Percentiles rank a stretch among this genome's conserved stretches.
Conservation (phyloP, 2,888 invertebrate genomes). For the Nomada goodeniana region DNA sequence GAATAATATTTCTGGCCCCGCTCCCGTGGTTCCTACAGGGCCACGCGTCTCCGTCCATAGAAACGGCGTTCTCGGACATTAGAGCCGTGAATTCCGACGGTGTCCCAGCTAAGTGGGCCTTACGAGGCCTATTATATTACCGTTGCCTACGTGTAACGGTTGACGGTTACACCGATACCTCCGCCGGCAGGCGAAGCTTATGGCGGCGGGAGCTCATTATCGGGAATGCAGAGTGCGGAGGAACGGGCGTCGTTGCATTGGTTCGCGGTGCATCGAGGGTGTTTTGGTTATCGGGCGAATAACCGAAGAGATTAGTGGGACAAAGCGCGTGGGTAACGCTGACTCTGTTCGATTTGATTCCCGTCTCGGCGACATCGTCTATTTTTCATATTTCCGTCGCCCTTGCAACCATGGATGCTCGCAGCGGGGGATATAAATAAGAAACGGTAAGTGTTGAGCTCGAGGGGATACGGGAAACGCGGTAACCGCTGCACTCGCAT, state of each 20-base stretch:
- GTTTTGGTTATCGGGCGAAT: neutral
- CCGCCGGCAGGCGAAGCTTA: neutral
- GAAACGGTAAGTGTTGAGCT: too few species aligned
- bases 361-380: neutral
- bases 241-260: neutral
- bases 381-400: neutral
- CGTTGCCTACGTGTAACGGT: conserved; percentile 55
- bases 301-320: neutral
- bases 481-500: too few species aligned
- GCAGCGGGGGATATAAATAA: too few species aligned
- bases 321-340: too few species aligned
- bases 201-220: neutral
- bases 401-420: too few species aligned
- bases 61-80: conserved; percentile 24
- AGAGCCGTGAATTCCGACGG: conserved; percentile 67
- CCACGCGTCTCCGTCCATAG: conserved; percentile 7
- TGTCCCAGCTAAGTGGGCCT: conserved; percentile 74
- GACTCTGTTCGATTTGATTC: too few species aligned
- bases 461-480: too few species aligned
- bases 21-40: conserved; percentile 37
- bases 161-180: conserved; percentile 24
- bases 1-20: conserved; percentile 64
- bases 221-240: neutral
- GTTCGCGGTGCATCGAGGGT: neutral
- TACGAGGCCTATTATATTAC: conserved; percentile 73